Conservation (phyloP, 2,888 invertebrate species). For the Acrobasis suavella region DNA sequence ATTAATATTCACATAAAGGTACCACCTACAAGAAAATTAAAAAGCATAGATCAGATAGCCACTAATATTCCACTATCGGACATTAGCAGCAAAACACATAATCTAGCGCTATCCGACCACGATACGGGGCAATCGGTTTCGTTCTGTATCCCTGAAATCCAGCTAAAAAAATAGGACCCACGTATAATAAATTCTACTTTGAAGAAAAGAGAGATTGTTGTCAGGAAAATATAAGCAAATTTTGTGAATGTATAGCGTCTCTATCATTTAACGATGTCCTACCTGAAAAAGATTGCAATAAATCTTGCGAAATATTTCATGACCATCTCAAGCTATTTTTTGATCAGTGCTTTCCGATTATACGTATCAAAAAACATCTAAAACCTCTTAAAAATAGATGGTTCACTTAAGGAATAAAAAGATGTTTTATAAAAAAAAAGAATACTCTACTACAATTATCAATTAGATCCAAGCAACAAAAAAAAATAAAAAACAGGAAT, state of each 20-base stretch:
- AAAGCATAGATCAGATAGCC: neutral
- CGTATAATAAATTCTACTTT: constrained; percentile 6
- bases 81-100: neutral
- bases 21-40: neutral
- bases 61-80: neutral
- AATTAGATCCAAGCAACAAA: no score
- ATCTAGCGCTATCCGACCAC: no score
- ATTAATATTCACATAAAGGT: neutral
- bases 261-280: constrained; percentile 17
- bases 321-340: constrained; percentile 16
- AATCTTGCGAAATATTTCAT: constrained; percentile 18
- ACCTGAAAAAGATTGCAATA: neutral
- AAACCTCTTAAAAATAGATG: neutral
- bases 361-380: constrained; percentile 11
- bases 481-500: no score
- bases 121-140: neutral
- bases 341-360: constrained; percentile 22
- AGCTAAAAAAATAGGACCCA: neutral
- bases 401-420: no score
- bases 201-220: constrained; percentile 7
- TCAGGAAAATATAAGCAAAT: constrained; percentile 15
- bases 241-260: constrained; percentile 7
- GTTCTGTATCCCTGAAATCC: neutral
- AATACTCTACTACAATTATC: no score
- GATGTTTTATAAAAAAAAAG: no score